Base-by-base conservation (phyloP, 1,140 invertebrate genomes). In the Ditylenchus dipsaci region DNA sequence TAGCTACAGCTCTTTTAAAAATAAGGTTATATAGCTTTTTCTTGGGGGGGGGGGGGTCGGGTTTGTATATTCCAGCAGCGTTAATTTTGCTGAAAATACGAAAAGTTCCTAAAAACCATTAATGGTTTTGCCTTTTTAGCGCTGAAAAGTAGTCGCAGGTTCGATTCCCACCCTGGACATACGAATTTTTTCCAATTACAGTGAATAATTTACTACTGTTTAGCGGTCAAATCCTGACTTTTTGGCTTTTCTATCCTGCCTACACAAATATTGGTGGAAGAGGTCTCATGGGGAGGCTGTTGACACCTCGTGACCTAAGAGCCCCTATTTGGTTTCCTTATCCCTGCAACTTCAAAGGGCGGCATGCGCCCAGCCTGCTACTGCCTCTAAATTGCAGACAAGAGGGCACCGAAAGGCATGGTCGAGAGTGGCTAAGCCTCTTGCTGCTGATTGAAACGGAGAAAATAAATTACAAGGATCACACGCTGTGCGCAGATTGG, bases 391-490 rank as follows among this genome's bases (percentile, higher is more conserved):
- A 53, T 21, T 19, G 49, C 49, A 15, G n/a, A 26, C n/a, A 53
- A 26, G n/a, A 26, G 15, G 49, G 8, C 23, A 19, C n/a, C n/a
- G 49, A 53, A 19, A 19, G 49, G 3, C 23, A 3, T 21, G 49
- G n/a, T 53, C 49, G 49, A 53, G 49, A 19, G 49, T 26, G n/a
- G n/a, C 49, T 19, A 26, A 53, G 49, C n/a, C 49, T 53, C 49
- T 19, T 21, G 23, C 11, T 11, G 43, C n/a, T 53, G 49, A 53
- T 53, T 53, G 49, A 53, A 53, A 53, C 15, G 49, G 49, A 53
- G 49, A 53, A 53, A 53, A 53, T 53, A 53, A 53, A 21, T 53
- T 53, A 53, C 49, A 53, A 53, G 47, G 17, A 71, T 68, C 57
- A 69, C 17, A 29, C 29, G 21, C n/a, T 43, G 47, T 49, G 30